phyloP scores from a whole-genome alignment of 2,888 invertebrate species.

The Malacosoma neustria region DNA sequence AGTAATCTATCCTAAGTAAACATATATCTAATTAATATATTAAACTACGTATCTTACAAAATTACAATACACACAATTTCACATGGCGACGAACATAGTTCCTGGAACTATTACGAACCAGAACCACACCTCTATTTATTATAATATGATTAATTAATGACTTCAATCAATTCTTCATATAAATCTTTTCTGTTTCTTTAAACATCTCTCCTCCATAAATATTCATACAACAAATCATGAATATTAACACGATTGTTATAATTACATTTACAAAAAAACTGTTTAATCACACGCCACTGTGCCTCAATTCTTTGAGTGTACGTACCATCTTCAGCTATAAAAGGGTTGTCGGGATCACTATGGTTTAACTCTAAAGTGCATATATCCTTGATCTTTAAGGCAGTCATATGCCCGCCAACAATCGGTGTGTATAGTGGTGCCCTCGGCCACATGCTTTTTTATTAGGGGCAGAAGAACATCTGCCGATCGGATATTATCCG shows the following conservation, averaged over 20 bases:
- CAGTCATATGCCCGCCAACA: slow-evolving; percentile 15
- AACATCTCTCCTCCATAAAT: slow-evolving; percentile 10
- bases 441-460: slow-evolving; percentile 16
- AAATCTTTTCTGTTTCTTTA: no score
- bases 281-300: slow-evolving; percentile 13
- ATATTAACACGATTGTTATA: slow-evolving; percentile 5
- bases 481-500: slow-evolving; percentile 14
- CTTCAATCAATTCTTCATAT: no score
- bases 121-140: no score
- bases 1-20: no score
- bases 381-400: slow-evolving; percentile 11
- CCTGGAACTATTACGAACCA: no score
- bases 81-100: no score
- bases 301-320: slow-evolving; percentile 14
- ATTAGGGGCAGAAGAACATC: slow-evolving; percentile 18
- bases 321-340: slow-evolving; percentile 16
- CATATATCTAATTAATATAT: no score
- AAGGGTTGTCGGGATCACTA: slow-evolving; percentile 1
- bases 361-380: slow-evolving; percentile 16
- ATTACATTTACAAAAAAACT: slow-evolving; percentile 6
- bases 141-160: no score
- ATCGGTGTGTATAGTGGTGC: slow-evolving; percentile 15
- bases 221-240: slow-evolving; percentile 5
- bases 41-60: no score
- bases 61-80: no score